phyloP scores from a whole-genome alignment of 92 coral and sea anemone species.

The Chrysogorgia sp. region DNA sequence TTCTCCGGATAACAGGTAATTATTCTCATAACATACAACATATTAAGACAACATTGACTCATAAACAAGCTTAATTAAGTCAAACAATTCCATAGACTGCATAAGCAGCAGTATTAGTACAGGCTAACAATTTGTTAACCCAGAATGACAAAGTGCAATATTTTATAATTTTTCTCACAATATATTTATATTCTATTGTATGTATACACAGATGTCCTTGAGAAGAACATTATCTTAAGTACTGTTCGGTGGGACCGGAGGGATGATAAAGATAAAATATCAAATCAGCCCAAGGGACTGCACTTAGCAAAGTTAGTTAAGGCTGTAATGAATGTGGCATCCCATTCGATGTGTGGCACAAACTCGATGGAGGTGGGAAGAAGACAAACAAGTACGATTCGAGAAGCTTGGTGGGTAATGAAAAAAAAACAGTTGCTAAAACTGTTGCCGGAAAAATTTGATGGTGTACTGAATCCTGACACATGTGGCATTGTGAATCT shows the following conservation, averaged over 20 bases:
- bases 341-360: constrained; percentile 17
- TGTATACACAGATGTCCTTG: constrained; percentile 36
- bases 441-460: constrained; percentile 9
- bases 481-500: constrained; percentile 35
- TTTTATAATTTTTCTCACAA: no score
- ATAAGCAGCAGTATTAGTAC: no score
- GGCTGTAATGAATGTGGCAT: constrained; percentile 17
- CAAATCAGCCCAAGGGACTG: not conserved
- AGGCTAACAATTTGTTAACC: no score
- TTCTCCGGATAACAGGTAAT: no score
- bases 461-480: not conserved
- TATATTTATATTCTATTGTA: no score
- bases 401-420: constrained; percentile 14
- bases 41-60: no score
- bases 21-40: no score
- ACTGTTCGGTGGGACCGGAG: constrained; percentile 34
- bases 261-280: not conserved
- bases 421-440: constrained; percentile 19
- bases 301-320: no score
- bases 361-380: constrained; percentile 4
- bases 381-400: constrained; percentile 26
- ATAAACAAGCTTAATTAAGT: no score
- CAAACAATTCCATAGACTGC: no score
- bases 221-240: constrained; percentile 4
- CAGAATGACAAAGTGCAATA: no score